Conservation (phyloP, 2,888 invertebrate genomes). For the Cheilosia vulpina region DNA sequence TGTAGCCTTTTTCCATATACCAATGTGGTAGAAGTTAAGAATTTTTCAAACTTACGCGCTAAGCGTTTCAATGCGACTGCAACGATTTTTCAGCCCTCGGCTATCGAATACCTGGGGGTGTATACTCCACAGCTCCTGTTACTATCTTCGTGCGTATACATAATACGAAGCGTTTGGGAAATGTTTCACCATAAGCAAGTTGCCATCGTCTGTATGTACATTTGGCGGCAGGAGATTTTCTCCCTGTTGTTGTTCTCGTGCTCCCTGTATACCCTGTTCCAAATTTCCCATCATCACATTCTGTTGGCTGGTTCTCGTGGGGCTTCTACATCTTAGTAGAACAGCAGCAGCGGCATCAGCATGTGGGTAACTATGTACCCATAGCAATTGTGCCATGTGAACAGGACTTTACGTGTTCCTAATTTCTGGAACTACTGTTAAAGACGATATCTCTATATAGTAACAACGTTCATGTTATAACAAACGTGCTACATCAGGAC, state of each 20-base stretch:
- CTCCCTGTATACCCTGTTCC: constrained; percentile 24
- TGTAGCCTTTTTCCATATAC: constrained; percentile 58
- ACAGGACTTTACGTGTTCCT: constrained; percentile 74
- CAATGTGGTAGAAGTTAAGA: constrained; percentile 65
- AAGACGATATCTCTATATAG: constrained; percentile 64
- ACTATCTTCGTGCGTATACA: constrained; percentile 78
- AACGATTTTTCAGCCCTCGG: constrained; percentile 83
- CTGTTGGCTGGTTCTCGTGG: constrained; percentile 58
- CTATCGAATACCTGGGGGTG: constrained; percentile 84
- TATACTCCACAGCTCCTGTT: constrained; percentile 83
- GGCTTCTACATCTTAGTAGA: constrained; percentile 67
- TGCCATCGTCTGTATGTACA: constrained; percentile 45
- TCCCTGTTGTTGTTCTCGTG: constrained; percentile 27
- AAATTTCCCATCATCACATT: constrained; percentile 63
- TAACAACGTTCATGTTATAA: constrained; percentile 29
- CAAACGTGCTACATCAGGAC: constrained; percentile 36
- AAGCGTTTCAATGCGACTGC: constrained; percentile 83
- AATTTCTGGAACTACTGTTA: constrained; percentile 72
- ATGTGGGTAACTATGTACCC: constrained; percentile 60
- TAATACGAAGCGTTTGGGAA: constrained; percentile 66
- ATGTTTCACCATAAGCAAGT: constrained; percentile 63
- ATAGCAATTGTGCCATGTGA: constrained; percentile 66
- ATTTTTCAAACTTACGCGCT: constrained; percentile 82
- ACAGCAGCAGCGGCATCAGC: constrained; percentile 46
- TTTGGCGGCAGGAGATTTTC: constrained; percentile 53